phyloP scores from a whole-genome alignment of 2,888 invertebrate species.

The Lomographa bimaculata region DNA sequence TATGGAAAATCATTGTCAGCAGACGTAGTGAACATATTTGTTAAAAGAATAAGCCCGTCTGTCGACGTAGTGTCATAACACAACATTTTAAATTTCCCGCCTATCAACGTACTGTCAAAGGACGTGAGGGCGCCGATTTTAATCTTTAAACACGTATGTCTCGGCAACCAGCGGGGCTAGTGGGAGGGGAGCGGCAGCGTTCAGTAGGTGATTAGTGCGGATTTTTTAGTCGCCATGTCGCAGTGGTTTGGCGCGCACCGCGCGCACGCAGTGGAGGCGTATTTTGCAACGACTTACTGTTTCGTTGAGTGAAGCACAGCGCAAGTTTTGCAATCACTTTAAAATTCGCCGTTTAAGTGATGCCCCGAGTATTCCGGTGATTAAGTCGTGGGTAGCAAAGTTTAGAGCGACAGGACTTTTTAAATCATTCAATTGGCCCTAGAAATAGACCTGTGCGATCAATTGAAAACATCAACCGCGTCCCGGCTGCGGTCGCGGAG shows the following conservation, averaged over 20 bases:
- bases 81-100: conserved; percentile 4
- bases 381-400: background rate
- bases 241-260: background rate
- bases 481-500: background rate
- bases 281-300: background rate
- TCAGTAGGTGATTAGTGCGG: background rate
- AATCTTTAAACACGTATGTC: too few species aligned
- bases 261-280: background rate
- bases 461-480: background rate
- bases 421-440: background rate
- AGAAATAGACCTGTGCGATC: background rate
- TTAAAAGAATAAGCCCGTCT: conserved; percentile 3
- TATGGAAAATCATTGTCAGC: conserved; percentile 1
- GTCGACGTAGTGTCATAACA: conserved; percentile 5
- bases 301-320: background rate
- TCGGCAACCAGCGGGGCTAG: background rate
- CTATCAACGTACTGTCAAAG: conserved; percentile 2
- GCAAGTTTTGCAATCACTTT: background rate
- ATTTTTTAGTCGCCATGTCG: background rate
- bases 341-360: background rate
- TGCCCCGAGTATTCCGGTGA: background rate
- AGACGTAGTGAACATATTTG: conserved; percentile 1
- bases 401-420: background rate
- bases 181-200: background rate
- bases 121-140: too few species aligned